Evolutionary conservation across 2,113 vertebrate species (phyloP), one percentile per base, ranked within the genome.

Genomic region (Potamarius usumacintae): DNA sequence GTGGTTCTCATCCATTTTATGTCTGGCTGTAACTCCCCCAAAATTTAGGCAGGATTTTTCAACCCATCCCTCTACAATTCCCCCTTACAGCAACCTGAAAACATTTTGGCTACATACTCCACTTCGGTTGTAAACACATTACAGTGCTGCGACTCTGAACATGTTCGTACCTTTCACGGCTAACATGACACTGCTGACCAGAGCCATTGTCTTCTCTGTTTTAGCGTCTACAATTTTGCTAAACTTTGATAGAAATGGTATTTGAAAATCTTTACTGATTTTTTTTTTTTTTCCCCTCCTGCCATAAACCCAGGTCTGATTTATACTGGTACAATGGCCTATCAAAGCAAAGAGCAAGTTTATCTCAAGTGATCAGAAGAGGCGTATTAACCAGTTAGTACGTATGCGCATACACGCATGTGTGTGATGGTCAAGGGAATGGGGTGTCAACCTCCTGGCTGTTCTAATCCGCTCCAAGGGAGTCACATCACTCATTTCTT

Each of bases 391-490:
- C 52, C 58, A 53, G 20, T 62, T 74, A 72, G 76, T 86, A 11
- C 2, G 53, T 79, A 57, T 85, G 48, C 63, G 25, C 83, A 72
- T 67, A 9, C 25, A 22, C 50, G 10, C 62, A 58, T 63, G 76
- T 79, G 63, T 63, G 9, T 81, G 67, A 79, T 79, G 76, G 52
- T 58, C 57, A 62, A 65, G 55, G 1, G 69, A 53, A 76, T 71
- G 83, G 30, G 42, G 55, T 78, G 50, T 82, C 50, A 78, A 79
- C 42, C 34, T 48, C 85, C 50, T 81, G 60, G 20, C 53, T 85
- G 62, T 76, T 74, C 48, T 79, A 78, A 87, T 65, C 53, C 69
- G 17, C 84, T 76, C 48, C 72, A 53, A 77, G 79, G 65, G 67
- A 65, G 80, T 42, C 30, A 14, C 60, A 57, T 84, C 58, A 88